Evolutionary conservation across 2,113 vertebrate genomes (phyloP), one percentile per base, ranked within the genome.

Genomic region (Arothron firmamentum): DNA sequence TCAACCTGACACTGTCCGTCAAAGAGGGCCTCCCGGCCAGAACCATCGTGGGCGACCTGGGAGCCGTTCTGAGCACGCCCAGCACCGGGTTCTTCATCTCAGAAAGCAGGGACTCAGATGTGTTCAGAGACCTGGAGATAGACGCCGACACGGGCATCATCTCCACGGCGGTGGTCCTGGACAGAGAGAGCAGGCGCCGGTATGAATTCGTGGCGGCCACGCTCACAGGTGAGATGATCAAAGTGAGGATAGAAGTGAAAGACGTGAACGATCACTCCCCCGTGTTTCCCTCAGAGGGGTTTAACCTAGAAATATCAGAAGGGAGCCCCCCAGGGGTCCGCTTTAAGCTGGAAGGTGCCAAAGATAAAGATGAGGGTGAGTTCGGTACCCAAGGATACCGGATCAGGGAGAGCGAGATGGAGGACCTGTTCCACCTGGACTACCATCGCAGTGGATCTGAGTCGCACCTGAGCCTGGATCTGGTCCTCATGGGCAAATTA

Each of bases 211-310:
- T 91, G 78, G 94, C 93, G 1, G 94, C 94, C 57, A 93, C 94
- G 1, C 87, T 94, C 48, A 89, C 80, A 6, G 94, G 94, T 14
- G 92, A 93, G 46, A 85, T 96, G 83, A 92, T 96, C 42, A 90
- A 88, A 78, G 94, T 96, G 74, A 91, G 82, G 13, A 92, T 98
- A 50, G 53, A 70, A 4, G 93, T 97, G 17, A 71, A 78, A 43
- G 95, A 98, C 56, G 92, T 95, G 54, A 98, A 98, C 65, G 96
- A 96, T 75, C 92, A 95, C 58, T 72, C 90, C 0, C 95, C 96
- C 0, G 74, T 81, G 31, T 98, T 97, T 38, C 89, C 91, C 0
- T 75, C 80, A 1, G 83, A 85, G 25, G 61, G 34, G 10, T 58
- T 92, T n/a, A 78, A 76, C 2, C 74, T 98, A 43, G 82, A 92